Evolutionary conservation across 2,888 invertebrate genomes (phyloP).

Genomic region (Lysandra bellargus): DNA sequence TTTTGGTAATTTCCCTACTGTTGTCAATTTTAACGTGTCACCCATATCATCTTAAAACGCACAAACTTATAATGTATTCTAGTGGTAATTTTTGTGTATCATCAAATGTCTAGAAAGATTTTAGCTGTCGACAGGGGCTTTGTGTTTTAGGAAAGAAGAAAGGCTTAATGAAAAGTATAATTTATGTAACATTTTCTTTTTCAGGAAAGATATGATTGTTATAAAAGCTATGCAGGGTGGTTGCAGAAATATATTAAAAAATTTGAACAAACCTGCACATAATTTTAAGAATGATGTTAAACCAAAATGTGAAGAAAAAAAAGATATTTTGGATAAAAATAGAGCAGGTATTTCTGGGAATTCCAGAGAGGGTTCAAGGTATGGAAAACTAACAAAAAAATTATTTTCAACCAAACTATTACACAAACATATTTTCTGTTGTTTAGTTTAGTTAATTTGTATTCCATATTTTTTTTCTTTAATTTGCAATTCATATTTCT

Average conservation of each 20-base stretch:
- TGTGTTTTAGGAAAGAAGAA: no score
- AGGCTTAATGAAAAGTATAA: no score
- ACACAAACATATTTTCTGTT: not conserved
- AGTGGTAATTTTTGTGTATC: no score
- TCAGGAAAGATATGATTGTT: slow-evolving; percentile 64
- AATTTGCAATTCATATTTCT: no score
- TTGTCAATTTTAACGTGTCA: no score
- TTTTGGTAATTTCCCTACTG: no score
- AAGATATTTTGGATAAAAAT: slow-evolving; percentile 30
- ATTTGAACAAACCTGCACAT: slow-evolving; percentile 22
- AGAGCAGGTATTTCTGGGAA: not conserved
- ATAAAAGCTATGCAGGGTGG: slow-evolving; percentile 53
- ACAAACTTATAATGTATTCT: no score
- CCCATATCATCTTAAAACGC: no score
- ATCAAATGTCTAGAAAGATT: no score
- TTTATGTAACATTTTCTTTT: slow-evolving; percentile 40
- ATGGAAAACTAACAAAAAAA: not conserved
- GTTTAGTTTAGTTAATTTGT: not conserved
- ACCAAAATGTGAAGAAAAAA: slow-evolving; percentile 19
- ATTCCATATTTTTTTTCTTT: no score
- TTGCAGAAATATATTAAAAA: slow-evolving; percentile 39
- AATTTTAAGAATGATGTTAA: slow-evolving; percentile 30
- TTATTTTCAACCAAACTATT: not conserved
- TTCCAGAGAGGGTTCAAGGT: slow-evolving; percentile 4
- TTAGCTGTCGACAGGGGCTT: no score